Percentiles rank a stretch among this genome's conserved stretches.
Evolutionary conservation across 2,888 invertebrate genomes (phyloP).

Genomic region (Choristoneura rosaceana): DNA sequence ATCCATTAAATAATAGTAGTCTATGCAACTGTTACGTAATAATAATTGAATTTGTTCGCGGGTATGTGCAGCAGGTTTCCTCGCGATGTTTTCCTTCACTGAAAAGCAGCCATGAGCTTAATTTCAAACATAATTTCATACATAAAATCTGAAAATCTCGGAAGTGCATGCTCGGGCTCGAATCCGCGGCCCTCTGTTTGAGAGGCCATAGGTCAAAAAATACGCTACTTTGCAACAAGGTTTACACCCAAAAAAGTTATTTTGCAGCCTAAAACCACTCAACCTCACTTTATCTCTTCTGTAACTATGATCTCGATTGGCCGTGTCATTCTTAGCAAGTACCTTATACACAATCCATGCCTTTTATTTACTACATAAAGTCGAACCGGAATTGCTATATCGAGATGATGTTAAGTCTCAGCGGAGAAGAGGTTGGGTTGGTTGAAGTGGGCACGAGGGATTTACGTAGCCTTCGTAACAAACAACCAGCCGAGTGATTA

Average conservation of each 20-base stretch:
- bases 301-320: conserved; percentile 2
- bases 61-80: too few species aligned
- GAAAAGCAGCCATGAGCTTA: too few species aligned
- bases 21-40: too few species aligned
- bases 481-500: conserved; percentile 1
- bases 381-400: conserved; percentile 5
- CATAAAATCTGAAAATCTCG: too few species aligned
- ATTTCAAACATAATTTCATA: too few species aligned
- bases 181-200: too few species aligned
- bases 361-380: conserved; percentile 21
- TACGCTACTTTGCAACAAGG: too few species aligned
- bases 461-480: not conserved
- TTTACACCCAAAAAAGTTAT: not conserved
- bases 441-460: conserved; percentile 14
- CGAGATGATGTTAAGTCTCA: conserved; percentile 12
- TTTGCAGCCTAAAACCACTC: not conserved
- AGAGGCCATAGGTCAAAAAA: too few species aligned
- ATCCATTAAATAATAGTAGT: too few species aligned
- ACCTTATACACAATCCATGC: not conserved
- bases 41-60: too few species aligned
- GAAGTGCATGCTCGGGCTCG: too few species aligned
- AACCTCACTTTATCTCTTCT: not conserved
- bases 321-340: conserved; percentile 10
- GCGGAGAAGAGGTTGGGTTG: conserved; percentile 1
- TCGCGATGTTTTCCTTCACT: too few species aligned